These are phyloP conservation scores for Platygyra sinensis DNA, from an alignment of 64 coral and sea anemone genomes.

Conservation along the genomic window DNA sequence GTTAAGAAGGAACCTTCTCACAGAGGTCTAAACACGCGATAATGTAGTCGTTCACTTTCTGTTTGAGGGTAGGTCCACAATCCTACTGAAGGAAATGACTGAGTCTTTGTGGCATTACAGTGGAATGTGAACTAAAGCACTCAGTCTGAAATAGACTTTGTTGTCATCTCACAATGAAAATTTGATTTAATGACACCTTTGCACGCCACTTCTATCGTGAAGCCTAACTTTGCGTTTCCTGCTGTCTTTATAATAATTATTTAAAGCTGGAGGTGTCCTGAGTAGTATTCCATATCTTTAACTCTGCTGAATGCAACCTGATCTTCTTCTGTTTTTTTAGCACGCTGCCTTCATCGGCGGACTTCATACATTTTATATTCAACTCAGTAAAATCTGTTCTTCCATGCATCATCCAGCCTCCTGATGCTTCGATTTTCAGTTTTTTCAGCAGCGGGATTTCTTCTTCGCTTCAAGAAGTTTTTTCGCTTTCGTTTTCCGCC, in stretches of 20 bases:
- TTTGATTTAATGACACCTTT: background rate
- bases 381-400: background rate
- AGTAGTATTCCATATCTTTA: too few species aligned
- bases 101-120: conserved; percentile 29
- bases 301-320: background rate
- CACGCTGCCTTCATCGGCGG: background rate
- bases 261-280: background rate
- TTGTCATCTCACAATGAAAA: background rate
- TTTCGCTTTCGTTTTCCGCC: conserved; percentile 16
- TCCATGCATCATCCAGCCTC: background rate
- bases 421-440: background rate
- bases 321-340: background rate
- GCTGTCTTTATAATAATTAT: background rate
- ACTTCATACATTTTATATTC: background rate
- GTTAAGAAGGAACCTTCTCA: conserved; percentile 91
- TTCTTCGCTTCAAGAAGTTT: background rate
- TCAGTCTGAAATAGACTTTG: conserved; percentile 1
- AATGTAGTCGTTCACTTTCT: conserved; percentile 55
- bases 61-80: conserved; percentile 83
- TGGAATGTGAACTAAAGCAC: conserved; percentile 74
- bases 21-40: conserved; percentile 86
- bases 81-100: background rate
- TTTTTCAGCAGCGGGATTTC: background rate
- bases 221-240: background rate
- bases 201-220: background rate